Base-by-base conservation (phyloP, 2,113 vertebrate species). In the Phrynocephalus versicolor region DNA sequence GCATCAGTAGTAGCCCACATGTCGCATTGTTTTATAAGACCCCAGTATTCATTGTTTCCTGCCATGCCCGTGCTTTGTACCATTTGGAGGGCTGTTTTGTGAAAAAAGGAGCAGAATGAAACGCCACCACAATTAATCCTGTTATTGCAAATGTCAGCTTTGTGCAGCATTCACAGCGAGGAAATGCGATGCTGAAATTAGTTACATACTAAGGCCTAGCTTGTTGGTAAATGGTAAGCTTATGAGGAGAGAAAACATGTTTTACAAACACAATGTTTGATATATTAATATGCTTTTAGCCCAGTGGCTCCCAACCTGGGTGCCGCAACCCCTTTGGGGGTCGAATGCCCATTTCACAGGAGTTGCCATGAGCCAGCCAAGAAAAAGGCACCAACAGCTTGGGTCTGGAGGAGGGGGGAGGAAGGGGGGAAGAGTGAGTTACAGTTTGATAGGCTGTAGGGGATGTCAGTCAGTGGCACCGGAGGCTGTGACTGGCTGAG, bases 91-190 rank as follows among this genome's bases (percentile, higher is more conserved):
- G 14, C 30, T 27, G 27, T 65, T 73, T 80, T 72, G 80, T 65
- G 51, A 64, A 41, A 76, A n/a, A 19, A 15, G 25, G 21, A 1
- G 6, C 67, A 37, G 30, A 72, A n/a, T 41, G 33, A 41, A 64
- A 79, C 70, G 55, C 19, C 13, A 62, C 76, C 30, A 2, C 27
- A 62, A 64, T 80, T 80, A 80, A 65, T 80, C 80, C 18, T 35
- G 75, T 77, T 67, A 73, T 65, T 80, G 30, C 41, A 55, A 80
- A 73, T 81, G 84, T 78, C 69, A 74, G 9, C 30, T 51, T 80
- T 55, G 15, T 30, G 55, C 37, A 30, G 58, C 37, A 80, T 65
- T 73, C 39, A 64, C 73, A 69, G 57, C 58, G 21, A 80, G 39
- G 55, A 58, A 37, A 45, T 64, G 33, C 62, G 78, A 73, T 73